Evolutionary conservation across 2,888 invertebrate species (phyloP).

Genomic region (Patella pellucida): DNA sequence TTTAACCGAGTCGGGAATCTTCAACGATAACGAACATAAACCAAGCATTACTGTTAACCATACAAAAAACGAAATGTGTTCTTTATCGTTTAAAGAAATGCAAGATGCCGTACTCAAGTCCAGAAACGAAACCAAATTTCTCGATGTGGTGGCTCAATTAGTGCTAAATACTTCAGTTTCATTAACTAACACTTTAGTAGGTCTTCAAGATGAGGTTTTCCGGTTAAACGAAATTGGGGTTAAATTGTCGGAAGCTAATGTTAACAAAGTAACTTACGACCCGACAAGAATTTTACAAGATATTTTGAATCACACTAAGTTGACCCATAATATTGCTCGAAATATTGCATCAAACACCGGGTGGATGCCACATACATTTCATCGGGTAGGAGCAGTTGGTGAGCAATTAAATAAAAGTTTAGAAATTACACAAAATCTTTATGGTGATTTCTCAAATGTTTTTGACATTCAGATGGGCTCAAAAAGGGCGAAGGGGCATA

Average conservation of each 20-base stretch:
- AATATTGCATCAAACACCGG: slow-evolving; percentile 56
- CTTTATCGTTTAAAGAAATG: slow-evolving; percentile 31
- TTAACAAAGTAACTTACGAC: background rate
- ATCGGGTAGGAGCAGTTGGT: slow-evolving; percentile 52
- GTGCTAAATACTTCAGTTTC: slow-evolving; percentile 50
- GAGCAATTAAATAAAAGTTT: slow-evolving; percentile 43
- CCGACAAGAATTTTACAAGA: background rate
- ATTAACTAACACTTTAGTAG: slow-evolving; percentile 39
- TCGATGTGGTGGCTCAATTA: slow-evolving; percentile 51
- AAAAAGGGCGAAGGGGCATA: background rate
- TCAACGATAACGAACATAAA: background rate
- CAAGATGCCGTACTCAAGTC: slow-evolving; percentile 37
- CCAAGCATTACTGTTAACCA: background rate
- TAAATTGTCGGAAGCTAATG: slow-evolving; percentile 11
- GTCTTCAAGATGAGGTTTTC: slow-evolving; percentile 47
- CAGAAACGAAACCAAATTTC: slow-evolving; percentile 40
- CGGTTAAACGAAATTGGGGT: slow-evolving; percentile 40
- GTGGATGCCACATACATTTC: slow-evolving; percentile 59
- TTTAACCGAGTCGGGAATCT: background rate
- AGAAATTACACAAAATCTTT: background rate
- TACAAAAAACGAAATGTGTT: slow-evolving; percentile 31
- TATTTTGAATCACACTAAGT: slow-evolving; percentile 49
- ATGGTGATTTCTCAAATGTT: background rate
- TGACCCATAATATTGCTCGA: slow-evolving; percentile 49
- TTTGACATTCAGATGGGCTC: background rate